Base-by-base conservation (phyloP, 2,888 invertebrate species). In the Sphaeridia pumilis region DNA sequence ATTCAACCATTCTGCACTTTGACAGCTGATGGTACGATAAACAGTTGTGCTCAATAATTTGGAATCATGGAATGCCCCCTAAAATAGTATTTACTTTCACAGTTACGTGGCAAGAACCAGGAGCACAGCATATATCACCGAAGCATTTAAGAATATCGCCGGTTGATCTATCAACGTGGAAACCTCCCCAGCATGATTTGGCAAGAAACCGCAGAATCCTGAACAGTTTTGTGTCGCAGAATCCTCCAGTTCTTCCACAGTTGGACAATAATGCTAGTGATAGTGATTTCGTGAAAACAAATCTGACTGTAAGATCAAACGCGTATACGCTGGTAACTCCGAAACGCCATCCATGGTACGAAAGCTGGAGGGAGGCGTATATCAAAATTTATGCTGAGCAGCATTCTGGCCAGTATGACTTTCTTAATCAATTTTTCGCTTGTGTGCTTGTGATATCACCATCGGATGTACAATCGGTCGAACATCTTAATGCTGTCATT, bases 311-410 rank as follows among this genome's bases (percentile, higher is more conserved):
- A 21, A 36, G 50, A 42, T 54, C 54, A 20, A 50, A 41, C 7
- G 69, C 74, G 41, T 73, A 76, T 55, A 76, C 76, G 64, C 71
- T 87, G 58, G 79, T 83, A 64, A 75, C 87, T 64, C 87, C 88
- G 27, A 74, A 79, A 34, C 76, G 81, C 10, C 86, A 88, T 49
- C 85, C 90, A 14, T 97, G 97, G 95, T 97, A 87, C 75, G 93
- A 94, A 71, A 80, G 84, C 10, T 97, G 93, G 88, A 78, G 93
- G 66, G 89, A 92, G 66, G 84, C 84, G 26, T 94, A 94, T 71
- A 75, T 76, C 12, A 69, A 71, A 51, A 68, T 92, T 42, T 81
- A 84, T 67, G 82, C 89, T 55, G 83, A 88, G 69, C 87, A 84
- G 69, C 87, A 87, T 20, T 84, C 44, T n/a, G 56, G 52, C 45